Evolutionary conservation across 2,888 invertebrate species (phyloP).

Genomic region (Leucophenga montana): DNA sequence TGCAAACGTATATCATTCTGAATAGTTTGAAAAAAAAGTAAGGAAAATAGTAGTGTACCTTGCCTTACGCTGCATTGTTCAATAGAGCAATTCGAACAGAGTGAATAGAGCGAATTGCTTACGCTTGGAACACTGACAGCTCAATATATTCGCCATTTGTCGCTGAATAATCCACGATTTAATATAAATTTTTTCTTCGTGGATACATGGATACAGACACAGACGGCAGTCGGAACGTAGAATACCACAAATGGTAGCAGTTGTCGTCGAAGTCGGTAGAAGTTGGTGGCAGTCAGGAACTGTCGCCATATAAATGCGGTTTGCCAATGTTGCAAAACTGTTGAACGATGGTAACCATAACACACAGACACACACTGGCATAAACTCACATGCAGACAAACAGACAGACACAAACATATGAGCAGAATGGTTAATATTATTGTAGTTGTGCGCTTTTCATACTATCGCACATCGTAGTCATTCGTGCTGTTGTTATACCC

Average conservation of each 20-base stretch:
- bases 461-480: neutral
- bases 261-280: conserved; percentile 18
- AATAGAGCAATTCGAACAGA: neutral
- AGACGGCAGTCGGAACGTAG: neutral
- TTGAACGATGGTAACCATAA: conserved; percentile 52
- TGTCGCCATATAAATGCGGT: conserved; percentile 51
- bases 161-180: conserved; percentile 49
- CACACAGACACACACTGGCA: conserved; percentile 26
- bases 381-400: neutral
- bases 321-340: conserved; percentile 60
- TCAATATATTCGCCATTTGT: conserved; percentile 66
- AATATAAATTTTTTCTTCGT: neutral
- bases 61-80: too few species aligned
- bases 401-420: conserved; percentile 26
- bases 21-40: too few species aligned
- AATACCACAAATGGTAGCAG: neutral
- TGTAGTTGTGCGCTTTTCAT: conserved; percentile 1
- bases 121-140: conserved; percentile 47
- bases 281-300: conserved; percentile 32
- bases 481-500: neutral
- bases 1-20: too few species aligned
- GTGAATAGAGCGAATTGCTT: neutral
- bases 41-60: too few species aligned
- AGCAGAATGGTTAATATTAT: conserved; percentile 29
- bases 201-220: conserved; percentile 2